A percentile compares a stretch with the other conserved stretches of the same genome.
Evolutionary conservation across 2,888 invertebrate genomes (phyloP).

Genomic region (Acrocyrtus sp.): DNA sequence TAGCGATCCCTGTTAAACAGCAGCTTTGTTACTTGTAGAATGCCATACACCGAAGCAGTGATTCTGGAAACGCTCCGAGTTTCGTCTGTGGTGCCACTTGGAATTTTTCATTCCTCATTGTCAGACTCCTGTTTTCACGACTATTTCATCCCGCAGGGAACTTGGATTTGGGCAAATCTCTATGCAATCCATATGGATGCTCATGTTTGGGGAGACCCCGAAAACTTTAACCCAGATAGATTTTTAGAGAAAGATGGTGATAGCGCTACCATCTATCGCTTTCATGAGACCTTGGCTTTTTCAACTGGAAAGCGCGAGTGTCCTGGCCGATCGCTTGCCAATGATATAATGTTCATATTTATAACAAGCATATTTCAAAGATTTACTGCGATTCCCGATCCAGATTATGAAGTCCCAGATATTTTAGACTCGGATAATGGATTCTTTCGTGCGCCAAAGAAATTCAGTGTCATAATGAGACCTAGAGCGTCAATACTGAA

Average conservation of each 20-base stretch:
- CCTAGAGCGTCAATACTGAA: conserved; percentile 1
- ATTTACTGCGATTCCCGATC: conserved; percentile 35
- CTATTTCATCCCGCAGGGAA: conserved; percentile 45
- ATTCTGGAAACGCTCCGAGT: conserved; percentile 41
- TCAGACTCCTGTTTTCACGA: conserved; percentile 44
- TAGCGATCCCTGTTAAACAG: not conserved
- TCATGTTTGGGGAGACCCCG: conserved; percentile 44
- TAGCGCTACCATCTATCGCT: conserved; percentile 14
- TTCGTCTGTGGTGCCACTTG: conserved; percentile 42
- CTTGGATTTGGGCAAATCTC: conserved; percentile 39
- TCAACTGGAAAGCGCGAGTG: conserved; percentile 41
- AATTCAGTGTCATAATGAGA: conserved; percentile 30
- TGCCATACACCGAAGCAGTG: conserved; percentile 55
- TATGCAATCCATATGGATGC: conserved; percentile 39
- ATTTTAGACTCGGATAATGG: conserved; percentile 29
- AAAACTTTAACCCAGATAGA: conserved; percentile 46
- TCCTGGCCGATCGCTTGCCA: conserved; percentile 34
- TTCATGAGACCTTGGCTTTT: conserved; percentile 46
- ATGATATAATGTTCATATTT: conserved; percentile 46
- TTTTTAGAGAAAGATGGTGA: conserved; percentile 35
- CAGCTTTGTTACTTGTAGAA: conserved; percentile 13
- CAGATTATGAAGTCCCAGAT: conserved; percentile 15
- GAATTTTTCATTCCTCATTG: conserved; percentile 39
- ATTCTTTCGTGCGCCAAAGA: conserved; percentile 35
- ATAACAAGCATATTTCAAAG: conserved; percentile 45